Percentiles rank a stretch among this genome's conserved stretches.
Conservation (phyloP, 2,113 vertebrate genomes). For the Rhinolophus ferrumequinum region DNA sequence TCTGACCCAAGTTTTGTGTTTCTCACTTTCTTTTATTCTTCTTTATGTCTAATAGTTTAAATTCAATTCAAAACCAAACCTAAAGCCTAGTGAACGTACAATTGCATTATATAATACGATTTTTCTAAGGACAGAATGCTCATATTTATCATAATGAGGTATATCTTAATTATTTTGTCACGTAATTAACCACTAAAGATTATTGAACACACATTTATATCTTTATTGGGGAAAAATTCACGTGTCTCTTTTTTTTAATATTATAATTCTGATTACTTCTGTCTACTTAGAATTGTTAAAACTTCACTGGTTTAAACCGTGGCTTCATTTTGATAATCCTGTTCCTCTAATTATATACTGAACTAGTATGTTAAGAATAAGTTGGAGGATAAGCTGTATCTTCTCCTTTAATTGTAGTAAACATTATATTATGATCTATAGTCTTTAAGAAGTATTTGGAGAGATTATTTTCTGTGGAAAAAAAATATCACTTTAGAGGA, state of each 20-base stretch:
- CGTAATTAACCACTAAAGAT: neutral
- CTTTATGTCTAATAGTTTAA: neutral
- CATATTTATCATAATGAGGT: neutral
- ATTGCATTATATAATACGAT: neutral
- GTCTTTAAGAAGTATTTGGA: constrained; percentile 16
- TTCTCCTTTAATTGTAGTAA: constrained; percentile 16
- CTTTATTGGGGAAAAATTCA: neutral
- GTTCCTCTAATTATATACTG: neutral
- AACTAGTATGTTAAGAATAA: neutral
- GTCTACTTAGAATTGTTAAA: neutral
- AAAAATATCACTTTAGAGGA: neutral
- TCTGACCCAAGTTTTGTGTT: neutral
- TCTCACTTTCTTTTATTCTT: neutral
- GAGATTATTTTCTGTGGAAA: neutral
- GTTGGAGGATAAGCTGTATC: neutral
- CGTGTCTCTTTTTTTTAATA: neutral
- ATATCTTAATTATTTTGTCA: neutral
- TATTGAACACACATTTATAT: neutral
- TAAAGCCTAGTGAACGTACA: neutral
- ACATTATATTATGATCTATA: neutral
- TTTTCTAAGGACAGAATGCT: neutral
- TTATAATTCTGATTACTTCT: neutral
- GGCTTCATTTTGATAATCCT: neutral
- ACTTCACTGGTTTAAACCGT: neutral
- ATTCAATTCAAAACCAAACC: neutral